These are phyloP conservation scores for Syngnathoides biaculeatus DNA, from an alignment of 2,113 vertebrate genomes.

Conservation along the genomic window DNA sequence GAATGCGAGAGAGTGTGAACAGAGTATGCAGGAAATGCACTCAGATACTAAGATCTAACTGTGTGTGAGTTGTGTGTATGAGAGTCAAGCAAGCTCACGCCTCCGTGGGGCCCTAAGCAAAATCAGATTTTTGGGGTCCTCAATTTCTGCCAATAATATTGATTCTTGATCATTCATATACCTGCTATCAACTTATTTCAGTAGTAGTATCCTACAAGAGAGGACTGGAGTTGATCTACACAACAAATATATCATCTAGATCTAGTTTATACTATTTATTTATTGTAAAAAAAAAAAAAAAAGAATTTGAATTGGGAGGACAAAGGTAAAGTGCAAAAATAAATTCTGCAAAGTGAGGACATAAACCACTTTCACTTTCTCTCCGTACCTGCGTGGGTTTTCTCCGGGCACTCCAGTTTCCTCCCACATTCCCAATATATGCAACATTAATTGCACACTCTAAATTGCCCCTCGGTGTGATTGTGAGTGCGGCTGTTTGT, in stretches of 20 bases:
- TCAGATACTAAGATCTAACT: slow-evolving; percentile 38
- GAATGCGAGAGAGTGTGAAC: slow-evolving; percentile 10
- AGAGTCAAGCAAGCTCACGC: background rate
- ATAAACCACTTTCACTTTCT: background rate
- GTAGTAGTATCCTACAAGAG: background rate
- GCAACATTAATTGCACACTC: too few relatives aligned
- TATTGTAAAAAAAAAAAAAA: background rate
- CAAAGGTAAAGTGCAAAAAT: background rate
- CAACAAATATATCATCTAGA: background rate
- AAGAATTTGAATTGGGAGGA: background rate
- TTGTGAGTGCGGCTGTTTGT: too few relatives aligned
- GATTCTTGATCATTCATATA: background rate
- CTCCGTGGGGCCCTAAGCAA: background rate
- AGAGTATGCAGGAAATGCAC: slow-evolving; percentile 36
- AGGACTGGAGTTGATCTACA: background rate
- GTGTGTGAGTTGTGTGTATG: too few relatives aligned
- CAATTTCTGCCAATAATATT: background rate
- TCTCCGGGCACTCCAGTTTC: too few relatives aligned
- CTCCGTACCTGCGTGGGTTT: too few relatives aligned
- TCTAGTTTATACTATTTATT: background rate
- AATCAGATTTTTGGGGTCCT: background rate
- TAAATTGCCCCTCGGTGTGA: too few relatives aligned
- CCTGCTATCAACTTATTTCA: background rate
- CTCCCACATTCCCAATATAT: too few relatives aligned
- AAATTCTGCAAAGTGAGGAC: background rate